phyloP scores from a whole-genome alignment of 2,888 invertebrate genomes.

The Scelioninae gen. 1 region DNA sequence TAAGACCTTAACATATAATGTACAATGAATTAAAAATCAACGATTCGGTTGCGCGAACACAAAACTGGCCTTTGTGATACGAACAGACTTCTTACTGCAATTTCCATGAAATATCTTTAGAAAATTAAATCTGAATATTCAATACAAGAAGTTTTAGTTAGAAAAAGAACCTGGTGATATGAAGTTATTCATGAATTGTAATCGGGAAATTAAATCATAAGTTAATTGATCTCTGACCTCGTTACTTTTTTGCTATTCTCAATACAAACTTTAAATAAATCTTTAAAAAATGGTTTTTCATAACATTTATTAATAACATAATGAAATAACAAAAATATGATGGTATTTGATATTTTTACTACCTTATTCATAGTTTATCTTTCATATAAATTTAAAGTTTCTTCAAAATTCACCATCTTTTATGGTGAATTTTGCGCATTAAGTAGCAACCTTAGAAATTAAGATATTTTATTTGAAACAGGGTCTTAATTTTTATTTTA shows the following conservation, averaged over 20 bases:
- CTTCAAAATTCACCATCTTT: too few relatives aligned
- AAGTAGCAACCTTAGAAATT: too few relatives aligned
- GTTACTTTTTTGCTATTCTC: not conserved
- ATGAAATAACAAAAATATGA: too few relatives aligned
- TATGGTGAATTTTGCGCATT: too few relatives aligned
- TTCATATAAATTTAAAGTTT: too few relatives aligned
- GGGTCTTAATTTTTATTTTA: too few relatives aligned
- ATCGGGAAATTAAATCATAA: not conserved
- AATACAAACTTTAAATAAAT: not conserved
- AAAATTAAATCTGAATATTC: slow-evolving; percentile 10
- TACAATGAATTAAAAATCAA: slow-evolving; percentile 44
- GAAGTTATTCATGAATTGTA: slow-evolving; percentile 8
- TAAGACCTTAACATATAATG: slow-evolving; percentile 44
- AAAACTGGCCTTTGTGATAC: slow-evolving; percentile 7
- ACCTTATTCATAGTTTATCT: too few relatives aligned
- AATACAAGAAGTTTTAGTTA: slow-evolving; percentile 8
- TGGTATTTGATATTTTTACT: too few relatives aligned
- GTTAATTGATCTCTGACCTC: slow-evolving; percentile 1
- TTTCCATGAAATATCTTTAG: slow-evolving; percentile 10
- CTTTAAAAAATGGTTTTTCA: not conserved
- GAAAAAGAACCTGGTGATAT: not conserved
- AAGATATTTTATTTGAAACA: too few relatives aligned
- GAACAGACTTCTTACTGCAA: not conserved
- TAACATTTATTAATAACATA: not conserved
- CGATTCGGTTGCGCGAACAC: slow-evolving; percentile 26